Percentiles rank a stretch among this genome's conserved stretches.
These are phyloP conservation scores for Saguinus midas DNA, from an alignment of 2,113 vertebrate species.

Conservation along the genomic window DNA sequence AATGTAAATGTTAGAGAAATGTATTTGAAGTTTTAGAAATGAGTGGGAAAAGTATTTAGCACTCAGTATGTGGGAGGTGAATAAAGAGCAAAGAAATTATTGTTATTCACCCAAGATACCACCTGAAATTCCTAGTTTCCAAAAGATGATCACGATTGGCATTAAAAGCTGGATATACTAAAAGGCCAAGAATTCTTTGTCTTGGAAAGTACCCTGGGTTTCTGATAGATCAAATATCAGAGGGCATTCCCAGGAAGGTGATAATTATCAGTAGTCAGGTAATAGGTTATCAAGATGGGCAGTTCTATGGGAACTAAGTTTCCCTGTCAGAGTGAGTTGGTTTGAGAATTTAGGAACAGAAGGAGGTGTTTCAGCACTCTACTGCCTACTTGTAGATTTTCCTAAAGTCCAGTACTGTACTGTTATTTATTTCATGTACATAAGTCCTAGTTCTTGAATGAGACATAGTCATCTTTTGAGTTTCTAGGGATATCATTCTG, in stretches of 20 bases:
- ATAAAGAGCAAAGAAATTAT: not conserved
- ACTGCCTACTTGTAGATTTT: not conserved
- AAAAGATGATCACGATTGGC: not conserved
- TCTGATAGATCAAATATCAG: not conserved
- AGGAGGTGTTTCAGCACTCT: not conserved
- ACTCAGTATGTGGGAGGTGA: not conserved
- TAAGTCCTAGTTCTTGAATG: not conserved
- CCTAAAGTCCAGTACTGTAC: not conserved
- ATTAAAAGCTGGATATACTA: not conserved
- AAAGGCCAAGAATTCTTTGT: not conserved
- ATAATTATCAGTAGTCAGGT: not conserved
- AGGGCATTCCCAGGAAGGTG: not conserved
- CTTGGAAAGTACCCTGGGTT: not conserved
- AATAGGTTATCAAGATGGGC: not conserved
- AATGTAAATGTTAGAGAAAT: conserved; percentile 20
- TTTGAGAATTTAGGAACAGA: not conserved
- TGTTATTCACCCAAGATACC: not conserved
- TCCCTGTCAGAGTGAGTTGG: not conserved
- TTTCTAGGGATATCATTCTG: not conserved
- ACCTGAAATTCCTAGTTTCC: not conserved
- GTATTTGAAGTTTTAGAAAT: conserved; percentile 13
- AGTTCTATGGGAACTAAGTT: not conserved
- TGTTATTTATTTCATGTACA: not conserved
- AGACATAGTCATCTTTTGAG: not conserved
- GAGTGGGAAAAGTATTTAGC: not conserved